Evolutionary conservation across 2,888 invertebrate species (phyloP).

Genomic region (Lordiphosa andalusiaca): DNA sequence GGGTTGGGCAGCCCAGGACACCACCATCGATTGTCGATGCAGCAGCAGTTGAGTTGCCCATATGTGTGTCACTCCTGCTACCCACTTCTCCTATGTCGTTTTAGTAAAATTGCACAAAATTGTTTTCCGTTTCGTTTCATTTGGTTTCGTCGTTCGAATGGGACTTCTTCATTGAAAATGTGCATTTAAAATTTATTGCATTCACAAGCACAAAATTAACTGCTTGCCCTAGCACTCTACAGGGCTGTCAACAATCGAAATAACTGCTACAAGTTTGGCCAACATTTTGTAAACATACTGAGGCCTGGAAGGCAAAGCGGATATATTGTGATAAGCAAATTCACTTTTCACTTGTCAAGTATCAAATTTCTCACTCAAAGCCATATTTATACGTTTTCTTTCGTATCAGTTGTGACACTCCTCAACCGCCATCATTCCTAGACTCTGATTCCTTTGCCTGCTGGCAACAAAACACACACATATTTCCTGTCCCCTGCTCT

Average conservation of each 20-base stretch:
- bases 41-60: slow-evolving; percentile 21
- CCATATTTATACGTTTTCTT: slow-evolving; percentile 6
- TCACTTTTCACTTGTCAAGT: neutral
- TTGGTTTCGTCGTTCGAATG: slow-evolving; percentile 31
- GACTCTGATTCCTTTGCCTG: slow-evolving; percentile 32
- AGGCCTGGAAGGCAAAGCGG: neutral
- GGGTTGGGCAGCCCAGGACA: slow-evolving; percentile 49
- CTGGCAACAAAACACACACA: slow-evolving; percentile 45
- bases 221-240: slow-evolving; percentile 20
- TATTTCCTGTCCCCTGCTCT: slow-evolving; percentile 52
- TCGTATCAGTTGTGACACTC: neutral
- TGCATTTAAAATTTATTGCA: slow-evolving; percentile 75
- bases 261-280: slow-evolving; percentile 32
- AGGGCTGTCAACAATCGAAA: slow-evolving; percentile 39
- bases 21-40: slow-evolving; percentile 49
- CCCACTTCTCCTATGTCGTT: slow-evolving; percentile 42
- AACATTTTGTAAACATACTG: slow-evolving; percentile 5
- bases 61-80: slow-evolving; percentile 46
- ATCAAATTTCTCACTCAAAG: slow-evolving; percentile 4
- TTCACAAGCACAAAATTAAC: slow-evolving; percentile 70
- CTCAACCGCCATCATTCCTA: slow-evolving; percentile 9
- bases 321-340: neutral
- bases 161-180: slow-evolving; percentile 64
- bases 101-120: slow-evolving; percentile 72
- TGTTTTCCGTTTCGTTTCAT: slow-evolving; percentile 72